phyloP scores from a whole-genome alignment of 64 coral and sea anemone species.

The Montipora foliosa region DNA sequence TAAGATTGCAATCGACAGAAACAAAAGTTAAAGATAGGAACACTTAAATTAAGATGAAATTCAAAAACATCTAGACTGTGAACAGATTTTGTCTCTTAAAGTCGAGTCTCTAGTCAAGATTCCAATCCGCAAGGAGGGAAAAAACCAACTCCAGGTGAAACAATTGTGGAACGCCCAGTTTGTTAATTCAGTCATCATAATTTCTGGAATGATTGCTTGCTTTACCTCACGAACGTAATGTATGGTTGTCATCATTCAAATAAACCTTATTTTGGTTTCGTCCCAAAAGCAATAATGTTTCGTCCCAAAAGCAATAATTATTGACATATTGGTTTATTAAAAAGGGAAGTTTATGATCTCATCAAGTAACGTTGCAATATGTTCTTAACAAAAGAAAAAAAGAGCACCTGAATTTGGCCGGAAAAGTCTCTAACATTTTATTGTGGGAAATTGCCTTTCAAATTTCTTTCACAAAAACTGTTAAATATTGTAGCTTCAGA shows the following conservation, averaged over 20 bases:
- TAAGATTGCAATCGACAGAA: not conserved
- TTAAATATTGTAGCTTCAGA: not conserved
- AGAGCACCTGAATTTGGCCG: constrained; percentile 34
- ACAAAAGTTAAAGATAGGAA: not conserved
- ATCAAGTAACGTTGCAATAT: constrained; percentile 2
- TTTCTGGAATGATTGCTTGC: not conserved
- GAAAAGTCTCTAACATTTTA: constrained; percentile 38
- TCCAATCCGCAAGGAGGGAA: not conserved
- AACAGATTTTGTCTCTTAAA: not conserved
- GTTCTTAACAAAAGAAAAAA: constrained; percentile 13
- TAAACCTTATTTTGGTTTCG: not conserved
- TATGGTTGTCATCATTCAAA: not conserved
- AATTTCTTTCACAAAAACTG: not conserved
- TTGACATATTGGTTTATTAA: constrained; percentile 40
- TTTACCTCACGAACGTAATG: not conserved
- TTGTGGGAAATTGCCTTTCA: constrained; percentile 47
- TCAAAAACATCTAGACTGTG: not conserved
- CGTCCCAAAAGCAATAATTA: not conserved
- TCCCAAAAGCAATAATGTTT: not conserved
- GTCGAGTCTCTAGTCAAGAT: not conserved
- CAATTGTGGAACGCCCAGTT: not conserved
- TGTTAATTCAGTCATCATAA: not conserved
- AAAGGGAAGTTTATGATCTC: constrained; percentile 4
- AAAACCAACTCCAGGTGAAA: not conserved
- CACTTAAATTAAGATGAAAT: not conserved